phyloP scores from a whole-genome alignment of 1,140 invertebrate species.

The Radopholus similis region DNA sequence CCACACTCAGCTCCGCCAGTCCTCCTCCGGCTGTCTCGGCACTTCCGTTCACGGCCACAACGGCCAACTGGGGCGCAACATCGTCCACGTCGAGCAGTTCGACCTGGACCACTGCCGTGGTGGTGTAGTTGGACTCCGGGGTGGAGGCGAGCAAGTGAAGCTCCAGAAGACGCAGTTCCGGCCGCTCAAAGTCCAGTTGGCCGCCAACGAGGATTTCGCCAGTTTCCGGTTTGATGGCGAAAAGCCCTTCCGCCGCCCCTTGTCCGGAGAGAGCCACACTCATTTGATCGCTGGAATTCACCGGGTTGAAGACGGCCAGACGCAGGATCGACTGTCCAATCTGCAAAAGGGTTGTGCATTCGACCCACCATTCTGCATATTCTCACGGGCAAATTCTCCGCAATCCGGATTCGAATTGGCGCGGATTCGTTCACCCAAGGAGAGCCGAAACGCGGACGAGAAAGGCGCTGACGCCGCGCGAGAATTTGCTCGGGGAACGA shows the following conservation, averaged over 20 bases:
- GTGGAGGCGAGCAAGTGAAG: background rate
- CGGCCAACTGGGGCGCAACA: background rate
- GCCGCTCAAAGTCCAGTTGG: background rate
- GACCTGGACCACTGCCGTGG: background rate
- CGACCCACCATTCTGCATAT: background rate
- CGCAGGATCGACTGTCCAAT: slow-evolving; percentile 4
- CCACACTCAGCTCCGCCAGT: background rate
- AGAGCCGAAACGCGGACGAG: background rate
- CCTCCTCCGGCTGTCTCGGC: background rate
- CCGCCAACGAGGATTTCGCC: background rate
- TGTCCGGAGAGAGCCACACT: background rate
- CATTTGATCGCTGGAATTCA: background rate
- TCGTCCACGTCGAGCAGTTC: background rate
- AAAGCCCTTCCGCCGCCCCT: background rate
- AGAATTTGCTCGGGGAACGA: background rate
- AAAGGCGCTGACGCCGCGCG: background rate
- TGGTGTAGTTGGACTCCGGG: background rate
- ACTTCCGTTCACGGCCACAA: background rate
- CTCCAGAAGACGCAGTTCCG: background rate
- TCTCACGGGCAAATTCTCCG: slow-evolving; percentile 11
- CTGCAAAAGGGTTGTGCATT: background rate
- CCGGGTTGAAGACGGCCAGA: slow-evolving; percentile 2
- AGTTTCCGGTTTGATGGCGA: background rate
- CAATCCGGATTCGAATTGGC: slow-evolving; percentile 1
- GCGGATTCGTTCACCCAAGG: slow-evolving; percentile 7